phyloP scores from a whole-genome alignment of 2,888 invertebrate species.

The Drosophila paramelanica region DNA sequence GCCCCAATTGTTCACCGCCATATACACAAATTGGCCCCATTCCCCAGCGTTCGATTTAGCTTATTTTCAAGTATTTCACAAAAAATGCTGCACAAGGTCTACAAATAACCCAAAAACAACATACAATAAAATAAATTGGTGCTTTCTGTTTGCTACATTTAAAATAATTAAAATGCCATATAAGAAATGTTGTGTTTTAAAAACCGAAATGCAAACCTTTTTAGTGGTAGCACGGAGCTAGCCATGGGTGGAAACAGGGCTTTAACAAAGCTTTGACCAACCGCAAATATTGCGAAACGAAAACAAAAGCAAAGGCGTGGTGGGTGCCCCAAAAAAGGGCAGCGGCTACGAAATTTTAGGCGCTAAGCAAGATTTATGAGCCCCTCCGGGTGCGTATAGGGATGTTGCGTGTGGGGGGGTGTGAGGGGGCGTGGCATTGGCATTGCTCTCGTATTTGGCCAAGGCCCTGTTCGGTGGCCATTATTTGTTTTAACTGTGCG shows the following conservation, averaged over 20 bases:
- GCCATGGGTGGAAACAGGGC: not conserved
- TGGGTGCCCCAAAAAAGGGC: conserved; percentile 30
- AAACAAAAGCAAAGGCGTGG: conserved; percentile 17
- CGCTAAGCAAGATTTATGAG: conserved; percentile 77
- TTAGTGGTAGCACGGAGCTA: not conserved
- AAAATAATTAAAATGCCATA: conserved; percentile 72
- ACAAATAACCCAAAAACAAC: conserved; percentile 4
- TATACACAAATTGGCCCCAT: conserved; percentile 18
- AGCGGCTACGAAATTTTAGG: conserved; percentile 25
- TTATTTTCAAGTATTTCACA: not conserved
- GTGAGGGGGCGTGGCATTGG: conserved; percentile 55
- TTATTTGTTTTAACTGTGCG: conserved; percentile 69
- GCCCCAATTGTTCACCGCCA: not conserved
- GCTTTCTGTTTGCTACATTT: conserved; percentile 57
- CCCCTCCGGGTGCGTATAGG: conserved; percentile 45
- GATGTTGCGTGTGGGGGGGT: not conserved
- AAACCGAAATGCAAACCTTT: conserved; percentile 21
- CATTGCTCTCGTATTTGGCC: conserved; percentile 47
- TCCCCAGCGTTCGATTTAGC: conserved; percentile 5
- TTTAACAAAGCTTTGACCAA: conserved; percentile 33
- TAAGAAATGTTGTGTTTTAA: conserved; percentile 36
- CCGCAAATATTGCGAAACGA: conserved; percentile 42
- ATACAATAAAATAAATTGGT: conserved; percentile 20
- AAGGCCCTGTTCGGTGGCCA: conserved; percentile 36
- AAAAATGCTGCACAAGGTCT: no score